Evolutionary conservation across 2,113 vertebrate genomes (phyloP).

Genomic region (Andinoacara biseriatus): DNA sequence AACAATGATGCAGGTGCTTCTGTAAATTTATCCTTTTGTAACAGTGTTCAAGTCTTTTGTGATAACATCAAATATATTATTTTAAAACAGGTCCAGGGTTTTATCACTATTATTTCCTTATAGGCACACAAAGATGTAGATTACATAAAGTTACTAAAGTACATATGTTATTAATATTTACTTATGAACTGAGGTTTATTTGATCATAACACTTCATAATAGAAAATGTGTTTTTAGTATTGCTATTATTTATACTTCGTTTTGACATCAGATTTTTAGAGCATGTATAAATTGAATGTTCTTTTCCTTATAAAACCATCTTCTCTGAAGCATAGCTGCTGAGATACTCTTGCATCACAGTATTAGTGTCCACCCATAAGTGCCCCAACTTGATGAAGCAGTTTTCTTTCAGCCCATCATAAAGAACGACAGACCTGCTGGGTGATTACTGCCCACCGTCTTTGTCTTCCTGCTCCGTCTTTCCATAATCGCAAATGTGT

Average conservation of each 20-base stretch:
- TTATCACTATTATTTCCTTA: no score
- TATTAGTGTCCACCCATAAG: slow-evolving; percentile 5
- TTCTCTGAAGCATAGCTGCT: background rate
- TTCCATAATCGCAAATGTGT: slow-evolving; percentile 33
- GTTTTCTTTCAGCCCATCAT: slow-evolving; percentile 11
- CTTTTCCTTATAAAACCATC: background rate
- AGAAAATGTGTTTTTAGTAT: background rate
- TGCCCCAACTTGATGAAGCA: background rate
- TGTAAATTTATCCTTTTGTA: background rate
- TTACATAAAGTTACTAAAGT: background rate
- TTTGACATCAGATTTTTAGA: background rate
- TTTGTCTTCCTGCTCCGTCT: slow-evolving; percentile 12
- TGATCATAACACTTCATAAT: background rate
- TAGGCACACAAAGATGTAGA: background rate
- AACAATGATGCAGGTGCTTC: background rate
- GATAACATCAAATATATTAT: background rate
- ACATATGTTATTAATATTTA: background rate
- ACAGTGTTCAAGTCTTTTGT: background rate
- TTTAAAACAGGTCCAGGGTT: background rate
- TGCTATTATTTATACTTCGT: background rate
- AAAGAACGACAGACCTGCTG: slow-evolving; percentile 20
- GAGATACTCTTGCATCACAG: background rate
- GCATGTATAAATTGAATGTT: background rate
- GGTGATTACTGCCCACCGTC: slow-evolving; percentile 21
- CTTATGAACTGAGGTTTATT: background rate